A percentile compares a stretch with the other conserved stretches of the same genome.
Evolutionary conservation across 2,797 vertebrate genomes (phyloP).

Genomic region (Scleropages formosus): DNA sequence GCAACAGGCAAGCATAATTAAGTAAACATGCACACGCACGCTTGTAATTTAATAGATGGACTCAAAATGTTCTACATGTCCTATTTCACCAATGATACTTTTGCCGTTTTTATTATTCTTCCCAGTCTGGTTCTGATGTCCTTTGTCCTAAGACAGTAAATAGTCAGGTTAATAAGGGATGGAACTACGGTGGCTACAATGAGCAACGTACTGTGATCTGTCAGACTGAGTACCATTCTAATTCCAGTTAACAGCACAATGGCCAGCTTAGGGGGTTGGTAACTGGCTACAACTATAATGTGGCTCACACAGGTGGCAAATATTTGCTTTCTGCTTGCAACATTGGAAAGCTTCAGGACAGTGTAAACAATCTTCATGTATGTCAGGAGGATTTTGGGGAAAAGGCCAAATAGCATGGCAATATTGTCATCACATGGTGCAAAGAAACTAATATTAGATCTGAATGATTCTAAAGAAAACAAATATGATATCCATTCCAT

Average conservation of each 20-base stretch:
- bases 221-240: constrained; percentile 35
- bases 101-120: not conserved
- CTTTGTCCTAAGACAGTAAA: constrained; percentile 41
- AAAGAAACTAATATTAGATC: too few species aligned
- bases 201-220: constrained; percentile 33
- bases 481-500: too few species aligned
- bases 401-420: not conserved
- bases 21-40: too few species aligned
- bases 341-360: constrained; percentile 34
- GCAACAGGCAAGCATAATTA: too few species aligned
- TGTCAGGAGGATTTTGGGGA: constrained; percentile 35
- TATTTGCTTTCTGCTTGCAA: constrained; percentile 25
- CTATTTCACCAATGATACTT: too few species aligned
- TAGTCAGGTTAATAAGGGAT: constrained; percentile 36
- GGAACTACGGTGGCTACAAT: constrained; percentile 30
- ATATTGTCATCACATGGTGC: too few species aligned
- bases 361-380: constrained; percentile 37
- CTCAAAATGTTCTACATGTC: too few species aligned
- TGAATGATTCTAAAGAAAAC: too few species aligned
- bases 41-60: too few species aligned
- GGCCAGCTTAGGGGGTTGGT: constrained; percentile 29
- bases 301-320: constrained; percentile 39
- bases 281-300: constrained; percentile 35
- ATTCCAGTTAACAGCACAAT: constrained; percentile 35
- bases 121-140: constrained; percentile 32